A percentile compares a stretch with the other conserved stretches of the same genome.
Conservation (phyloP, 2,797 vertebrate genomes). For the Danio kyathit region DNA sequence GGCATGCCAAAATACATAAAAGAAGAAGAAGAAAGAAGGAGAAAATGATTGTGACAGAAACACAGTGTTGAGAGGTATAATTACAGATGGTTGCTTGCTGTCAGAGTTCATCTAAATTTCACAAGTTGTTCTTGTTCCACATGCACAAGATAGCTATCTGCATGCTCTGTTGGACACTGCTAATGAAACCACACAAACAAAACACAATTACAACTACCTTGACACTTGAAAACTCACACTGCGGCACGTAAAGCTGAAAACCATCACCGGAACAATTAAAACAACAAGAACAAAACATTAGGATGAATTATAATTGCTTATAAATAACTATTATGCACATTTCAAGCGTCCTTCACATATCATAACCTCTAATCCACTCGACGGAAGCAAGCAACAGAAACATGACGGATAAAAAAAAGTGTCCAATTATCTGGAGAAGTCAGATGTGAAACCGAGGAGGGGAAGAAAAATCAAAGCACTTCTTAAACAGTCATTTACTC, state of each 20-base stretch:
- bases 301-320: constrained; percentile 60
- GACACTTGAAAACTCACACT: constrained; percentile 27
- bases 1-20: constrained; percentile 5
- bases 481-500: constrained; percentile 60
- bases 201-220: constrained; percentile 48
- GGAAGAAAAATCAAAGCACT: constrained; percentile 49
- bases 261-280: not conserved
- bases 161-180: constrained; percentile 24
- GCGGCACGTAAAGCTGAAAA: not conserved
- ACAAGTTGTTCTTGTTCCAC: constrained; percentile 9
- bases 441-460: constrained; percentile 53
- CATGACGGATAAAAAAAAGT: constrained; percentile 49
- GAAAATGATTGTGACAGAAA: constrained; percentile 1
- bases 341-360: constrained; percentile 49
- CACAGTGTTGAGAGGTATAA: constrained; percentile 11
- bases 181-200: constrained; percentile 25
- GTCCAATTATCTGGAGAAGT: constrained; percentile 62
- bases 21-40: not conserved
- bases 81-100: constrained; percentile 17
- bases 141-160: constrained; percentile 9
- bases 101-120: constrained; percentile 11
- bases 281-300: constrained; percentile 43
- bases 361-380: constrained; percentile 60
- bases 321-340: constrained; percentile 50
- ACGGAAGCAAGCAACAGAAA: constrained; percentile 46